Percentiles rank a stretch among this genome's conserved stretches.
Conservation (phyloP, 2,888 invertebrate species). For the Chymomyza amoena region DNA sequence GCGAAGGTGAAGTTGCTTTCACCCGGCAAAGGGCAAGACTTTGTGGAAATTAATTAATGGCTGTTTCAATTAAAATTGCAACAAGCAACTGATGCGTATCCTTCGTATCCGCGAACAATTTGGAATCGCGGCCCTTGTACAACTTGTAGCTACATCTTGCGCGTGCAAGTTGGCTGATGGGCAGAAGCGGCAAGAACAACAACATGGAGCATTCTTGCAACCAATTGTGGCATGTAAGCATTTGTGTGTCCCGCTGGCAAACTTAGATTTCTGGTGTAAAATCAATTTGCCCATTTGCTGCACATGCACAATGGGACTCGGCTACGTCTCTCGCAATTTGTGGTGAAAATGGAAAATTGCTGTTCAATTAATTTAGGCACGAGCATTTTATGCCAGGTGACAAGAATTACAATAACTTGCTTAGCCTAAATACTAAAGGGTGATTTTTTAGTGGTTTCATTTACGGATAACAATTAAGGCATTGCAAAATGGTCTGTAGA, state of each 20-base stretch:
- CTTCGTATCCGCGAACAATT: slow-evolving; percentile 44
- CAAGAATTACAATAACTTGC: slow-evolving; percentile 70
- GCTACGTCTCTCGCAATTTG: slow-evolving; percentile 63
- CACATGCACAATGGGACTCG: slow-evolving; percentile 11
- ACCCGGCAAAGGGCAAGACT: neutral
- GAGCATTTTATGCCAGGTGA: slow-evolving; percentile 71
- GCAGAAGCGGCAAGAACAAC: slow-evolving; percentile 41
- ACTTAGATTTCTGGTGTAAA: slow-evolving; percentile 57
- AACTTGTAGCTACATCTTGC: slow-evolving; percentile 71
- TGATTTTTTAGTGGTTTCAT: no score
- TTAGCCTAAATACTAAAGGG: slow-evolving; percentile 30
- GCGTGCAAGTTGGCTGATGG: slow-evolving; percentile 61
- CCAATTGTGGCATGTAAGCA: slow-evolving; percentile 4
- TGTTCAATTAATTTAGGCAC: slow-evolving; percentile 76
- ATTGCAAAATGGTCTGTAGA: no score
- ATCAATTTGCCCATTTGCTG: slow-evolving; percentile 72
- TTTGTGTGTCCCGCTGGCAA: slow-evolving; percentile 56
- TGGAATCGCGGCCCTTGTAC: slow-evolving; percentile 40
- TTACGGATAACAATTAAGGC: no score
- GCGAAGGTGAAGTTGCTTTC: neutral
- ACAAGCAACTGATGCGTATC: slow-evolving; percentile 74
- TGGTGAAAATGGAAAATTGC: slow-evolving; percentile 73
- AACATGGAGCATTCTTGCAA: slow-evolving; percentile 5
- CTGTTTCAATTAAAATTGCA: slow-evolving; percentile 79
- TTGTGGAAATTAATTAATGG: slow-evolving; percentile 77